phyloP scores from a whole-genome alignment of 1,140 invertebrate species.

The Scaptomyza pallida region DNA sequence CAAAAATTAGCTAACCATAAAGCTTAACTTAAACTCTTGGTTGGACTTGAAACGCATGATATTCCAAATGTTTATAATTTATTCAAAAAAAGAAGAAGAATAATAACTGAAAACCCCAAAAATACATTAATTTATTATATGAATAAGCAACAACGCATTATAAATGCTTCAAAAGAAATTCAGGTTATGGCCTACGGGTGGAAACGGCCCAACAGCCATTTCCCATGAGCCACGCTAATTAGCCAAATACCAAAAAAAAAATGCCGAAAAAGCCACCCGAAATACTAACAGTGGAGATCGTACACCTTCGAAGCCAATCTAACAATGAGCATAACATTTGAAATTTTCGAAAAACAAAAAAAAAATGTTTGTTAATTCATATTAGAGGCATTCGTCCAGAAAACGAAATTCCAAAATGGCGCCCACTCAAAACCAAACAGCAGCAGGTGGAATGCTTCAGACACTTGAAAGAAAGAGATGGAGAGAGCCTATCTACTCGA shows the following conservation, averaged over 20 bases:
- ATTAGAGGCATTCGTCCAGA: slow-evolving; percentile 79
- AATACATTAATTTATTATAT: slow-evolving; percentile 44
- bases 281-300: slow-evolving; percentile 22
- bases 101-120: slow-evolving; percentile 27
- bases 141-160: slow-evolving; percentile 58
- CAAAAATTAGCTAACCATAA: background rate
- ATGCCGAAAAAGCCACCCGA: slow-evolving; percentile 15
- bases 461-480: slow-evolving; percentile 21
- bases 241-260: slow-evolving; percentile 79
- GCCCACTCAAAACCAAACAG: slow-evolving; percentile 7
- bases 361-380: slow-evolving; percentile 71
- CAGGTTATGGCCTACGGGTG: slow-evolving; percentile 62
- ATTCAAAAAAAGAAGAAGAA: slow-evolving; percentile 60
- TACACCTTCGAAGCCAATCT: too few species aligned
- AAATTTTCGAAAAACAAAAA: too few species aligned
- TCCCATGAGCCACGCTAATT: slow-evolving; percentile 78
- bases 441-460: slow-evolving; percentile 48
- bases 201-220: slow-evolving; percentile 51
- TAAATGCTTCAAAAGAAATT: slow-evolving; percentile 72
- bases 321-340: slow-evolving; percentile 78
- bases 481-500: slow-evolving; percentile 16
- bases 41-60: slow-evolving; percentile 28
- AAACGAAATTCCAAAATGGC: slow-evolving; percentile 79
- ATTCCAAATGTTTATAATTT: slow-evolving; percentile 64
- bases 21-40: background rate